Base-by-base conservation (phyloP, 2,113 vertebrate genomes). In the Spilogale gracilis region DNA sequence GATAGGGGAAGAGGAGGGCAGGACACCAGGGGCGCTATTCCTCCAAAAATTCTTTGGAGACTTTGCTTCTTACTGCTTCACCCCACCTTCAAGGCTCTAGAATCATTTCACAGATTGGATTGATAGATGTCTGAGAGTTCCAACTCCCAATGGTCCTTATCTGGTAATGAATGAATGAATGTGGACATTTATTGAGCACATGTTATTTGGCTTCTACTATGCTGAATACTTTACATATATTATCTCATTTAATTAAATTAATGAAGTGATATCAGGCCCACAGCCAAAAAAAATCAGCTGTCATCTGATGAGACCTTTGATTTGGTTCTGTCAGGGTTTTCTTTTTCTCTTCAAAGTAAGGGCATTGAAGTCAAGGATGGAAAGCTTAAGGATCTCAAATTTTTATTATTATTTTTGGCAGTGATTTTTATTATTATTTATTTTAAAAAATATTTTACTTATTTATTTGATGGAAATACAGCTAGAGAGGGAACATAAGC, bases 241-340 rank as follows among this genome's bases (percentile, higher is more conserved):
- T 48, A 63, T 71, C 69, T 80, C 85, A 88, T 79, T 96, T 73
- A 69, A 74, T 85, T 91, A 67, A n/a, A 52, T 94, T 83, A 96
- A 74, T 58, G 84, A 78, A 61, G 8, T 82, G n/a, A 81, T 82
- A 21, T 30, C 17, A 61, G 63, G 60, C n/a, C 13, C 32, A 54
- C 32, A 89, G 32, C 69, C 27, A 74, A 63, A 89, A 79, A 79
- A 80, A 79, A 54, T 30, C 20, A 54, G n/a, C n/a, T 63, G 50
- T 82, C 27, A 38, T 71, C 30, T 61, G 32, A 80, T 93, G 78
- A 82, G 23, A 50, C 0, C 14, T 92, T 76, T 84, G n/a, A 43
- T 38, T 96, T 94, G 48, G 12, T 83, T 92, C 69, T 48, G 5
- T 90, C 45, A 27, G 45, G 5, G 1, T 85, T 93, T 97, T 78